A percentile compares a stretch with the other conserved stretches of the same genome.
Evolutionary conservation across 2,888 invertebrate genomes (phyloP).

Genomic region (Caenorhabditis doughertyi): DNA sequence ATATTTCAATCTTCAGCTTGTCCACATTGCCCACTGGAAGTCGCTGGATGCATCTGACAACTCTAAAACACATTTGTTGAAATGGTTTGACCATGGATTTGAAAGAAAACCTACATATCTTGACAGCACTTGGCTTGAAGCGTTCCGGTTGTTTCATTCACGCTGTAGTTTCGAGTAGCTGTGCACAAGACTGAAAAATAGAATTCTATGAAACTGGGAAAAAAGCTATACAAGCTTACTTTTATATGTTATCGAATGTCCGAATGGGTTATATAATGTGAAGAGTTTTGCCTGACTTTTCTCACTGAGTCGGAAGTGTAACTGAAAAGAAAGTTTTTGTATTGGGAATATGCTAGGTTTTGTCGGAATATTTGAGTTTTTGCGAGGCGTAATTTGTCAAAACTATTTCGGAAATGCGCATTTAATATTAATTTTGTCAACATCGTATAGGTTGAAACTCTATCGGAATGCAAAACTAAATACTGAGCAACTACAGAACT

Average conservation of each 20-base stretch:
- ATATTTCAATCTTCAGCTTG: constrained; percentile 57
- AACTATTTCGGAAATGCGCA: no score
- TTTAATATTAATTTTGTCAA: no score
- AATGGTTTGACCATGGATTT: no score
- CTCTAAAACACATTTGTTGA: constrained; percentile 49
- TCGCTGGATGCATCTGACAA: constrained; percentile 63
- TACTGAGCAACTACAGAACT: no score
- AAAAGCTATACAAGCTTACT: constrained; percentile 34
- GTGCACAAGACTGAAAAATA: constrained; percentile 69
- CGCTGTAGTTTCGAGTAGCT: constrained; percentile 63
- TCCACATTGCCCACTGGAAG: constrained; percentile 62
- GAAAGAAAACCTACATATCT: constrained; percentile 70
- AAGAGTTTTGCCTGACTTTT: constrained; percentile 57
- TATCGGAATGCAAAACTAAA: no score
- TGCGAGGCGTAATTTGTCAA: no score
- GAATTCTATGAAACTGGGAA: not conserved
- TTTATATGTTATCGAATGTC: constrained; percentile 66
- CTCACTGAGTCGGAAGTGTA: constrained; percentile 61
- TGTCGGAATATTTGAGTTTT: no score
- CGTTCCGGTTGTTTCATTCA: constrained; percentile 58
- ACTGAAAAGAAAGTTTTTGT: constrained; percentile 37
- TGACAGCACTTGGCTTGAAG: constrained; percentile 64
- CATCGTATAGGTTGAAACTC: no score
- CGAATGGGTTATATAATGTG: constrained; percentile 71
- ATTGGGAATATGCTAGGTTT: no score